Evolutionary conservation across 1,140 invertebrate species (phyloP), one percentile per base, ranked within the genome.

Genomic region (Drosophila dunni): DNA sequence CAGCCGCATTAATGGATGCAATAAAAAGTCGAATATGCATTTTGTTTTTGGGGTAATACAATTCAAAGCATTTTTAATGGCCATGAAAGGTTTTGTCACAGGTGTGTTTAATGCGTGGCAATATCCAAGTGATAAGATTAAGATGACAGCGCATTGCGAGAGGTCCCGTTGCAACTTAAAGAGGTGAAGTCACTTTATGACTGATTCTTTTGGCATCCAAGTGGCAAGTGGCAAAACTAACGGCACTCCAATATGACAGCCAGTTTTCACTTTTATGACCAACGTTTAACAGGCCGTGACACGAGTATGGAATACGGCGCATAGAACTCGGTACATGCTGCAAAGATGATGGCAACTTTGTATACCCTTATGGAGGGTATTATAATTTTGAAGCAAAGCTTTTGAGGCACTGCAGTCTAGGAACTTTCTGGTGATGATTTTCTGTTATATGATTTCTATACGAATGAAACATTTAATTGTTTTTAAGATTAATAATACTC

Each of bases 211-310:
- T 54, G 17, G 34, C 66, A 42, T 11, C 54, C 50, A n/a, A 15
- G 53, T 56, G 53, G 53, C 36, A 65, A 72, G 67, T 71, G 66
- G 68, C 65, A 67, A 86, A 88, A 29, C 82, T 79, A 79, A 82
- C 82, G 60, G 71, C 15, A 78, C 79, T 58, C 64, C 82, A 72
- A 70, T 71, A 78, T 86, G 84, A 83, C 83, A 88, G 64, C 29
- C 79, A 73, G 72, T 84, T 88, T 88, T 88, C 83, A 89, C 83
- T 88, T 88, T 88, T 88, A 88, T 88, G 74, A 74, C 79, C 76
- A 89, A 65, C 83, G 89, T 88, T 88, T 88, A 88, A 88, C 83
- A 88, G 83, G 83, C 84, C 84, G 72, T 89, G 79, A 88, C 83
- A 89, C 51, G 75, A 29, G 24, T 29, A 29, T 29, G 6, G 6